Percentiles rank a stretch among this genome's conserved stretches.
phyloP scores from a whole-genome alignment of 2,113 vertebrate genomes.

The Otocyon megalotis region DNA sequence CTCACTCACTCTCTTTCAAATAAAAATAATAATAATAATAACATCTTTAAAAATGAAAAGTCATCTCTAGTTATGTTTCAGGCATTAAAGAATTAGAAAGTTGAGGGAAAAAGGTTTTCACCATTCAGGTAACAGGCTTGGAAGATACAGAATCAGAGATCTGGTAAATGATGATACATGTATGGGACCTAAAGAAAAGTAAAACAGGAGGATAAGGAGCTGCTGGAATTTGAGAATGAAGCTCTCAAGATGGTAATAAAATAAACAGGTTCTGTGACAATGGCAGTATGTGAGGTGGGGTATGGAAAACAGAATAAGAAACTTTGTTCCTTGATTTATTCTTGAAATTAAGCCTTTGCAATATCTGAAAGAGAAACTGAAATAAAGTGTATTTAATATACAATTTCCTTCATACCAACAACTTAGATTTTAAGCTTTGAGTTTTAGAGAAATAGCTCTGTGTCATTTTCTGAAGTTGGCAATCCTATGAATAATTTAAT shows the following conservation, averaged over 20 bases:
- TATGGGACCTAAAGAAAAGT: neutral
- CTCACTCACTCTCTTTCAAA: neutral
- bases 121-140: neutral
- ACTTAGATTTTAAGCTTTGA: neutral
- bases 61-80: neutral
- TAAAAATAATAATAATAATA: neutral
- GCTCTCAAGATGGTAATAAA: neutral
- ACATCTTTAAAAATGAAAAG: neutral
- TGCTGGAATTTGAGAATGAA: neutral
- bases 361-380: neutral
- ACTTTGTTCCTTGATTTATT: neutral
- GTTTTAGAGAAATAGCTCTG: neutral
- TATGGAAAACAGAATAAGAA: neutral
- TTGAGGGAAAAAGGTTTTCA: neutral
- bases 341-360: neutral
- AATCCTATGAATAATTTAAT: slow-evolving; percentile 7
- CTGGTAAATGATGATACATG: neutral
- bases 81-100: neutral
- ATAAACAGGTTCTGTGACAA: neutral
- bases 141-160: neutral
- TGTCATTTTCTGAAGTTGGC: neutral
- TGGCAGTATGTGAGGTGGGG: too few species aligned
- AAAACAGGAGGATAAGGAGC: neutral
- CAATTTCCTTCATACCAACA: neutral
- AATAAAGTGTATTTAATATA: neutral